phyloP scores from a whole-genome alignment of 2,113 vertebrate species.

The Coptodon rendalli region DNA sequence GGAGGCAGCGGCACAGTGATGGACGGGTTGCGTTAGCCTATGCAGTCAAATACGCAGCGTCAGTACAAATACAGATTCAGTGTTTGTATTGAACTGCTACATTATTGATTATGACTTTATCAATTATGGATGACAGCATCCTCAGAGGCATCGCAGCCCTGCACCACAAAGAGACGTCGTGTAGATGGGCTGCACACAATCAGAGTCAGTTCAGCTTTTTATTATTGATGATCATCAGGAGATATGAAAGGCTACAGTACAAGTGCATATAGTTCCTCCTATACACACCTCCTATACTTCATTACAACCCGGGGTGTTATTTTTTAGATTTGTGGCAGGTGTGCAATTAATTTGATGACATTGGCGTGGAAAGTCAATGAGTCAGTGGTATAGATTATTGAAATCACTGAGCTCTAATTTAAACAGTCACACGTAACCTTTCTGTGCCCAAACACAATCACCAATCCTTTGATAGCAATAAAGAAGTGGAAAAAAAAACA shows the following conservation, averaged over 20 bases:
- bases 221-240: slow-evolving; percentile 47
- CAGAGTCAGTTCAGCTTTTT: slow-evolving; percentile 16
- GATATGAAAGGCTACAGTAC: neutral
- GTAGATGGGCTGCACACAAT: slow-evolving; percentile 15
- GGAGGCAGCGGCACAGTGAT: slow-evolving; percentile 18
- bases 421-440: neutral
- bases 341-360: neutral
- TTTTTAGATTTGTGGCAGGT: neutral
- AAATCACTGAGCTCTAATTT: neutral
- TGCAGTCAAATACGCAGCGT: slow-evolving; percentile 31
- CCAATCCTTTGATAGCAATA: neutral
- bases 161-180: slow-evolving; percentile 37
- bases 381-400: neutral
- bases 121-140: slow-evolving; percentile 58
- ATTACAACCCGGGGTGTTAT: neutral
- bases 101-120: slow-evolving; percentile 64
- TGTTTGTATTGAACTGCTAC: slow-evolving; percentile 65
- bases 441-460: neutral
- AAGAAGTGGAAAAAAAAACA: rapidly evolving
- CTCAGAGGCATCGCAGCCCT: slow-evolving; percentile 44
- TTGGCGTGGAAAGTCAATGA: neutral
- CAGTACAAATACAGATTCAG: slow-evolving; percentile 54
- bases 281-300: neutral
- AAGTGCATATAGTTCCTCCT: neutral
- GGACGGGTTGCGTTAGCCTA: slow-evolving; percentile 21